Evolutionary conservation across 2,113 vertebrate species (phyloP), one percentile per base, ranked within the genome.

Genomic region (Chaenogobius annularis): DNA sequence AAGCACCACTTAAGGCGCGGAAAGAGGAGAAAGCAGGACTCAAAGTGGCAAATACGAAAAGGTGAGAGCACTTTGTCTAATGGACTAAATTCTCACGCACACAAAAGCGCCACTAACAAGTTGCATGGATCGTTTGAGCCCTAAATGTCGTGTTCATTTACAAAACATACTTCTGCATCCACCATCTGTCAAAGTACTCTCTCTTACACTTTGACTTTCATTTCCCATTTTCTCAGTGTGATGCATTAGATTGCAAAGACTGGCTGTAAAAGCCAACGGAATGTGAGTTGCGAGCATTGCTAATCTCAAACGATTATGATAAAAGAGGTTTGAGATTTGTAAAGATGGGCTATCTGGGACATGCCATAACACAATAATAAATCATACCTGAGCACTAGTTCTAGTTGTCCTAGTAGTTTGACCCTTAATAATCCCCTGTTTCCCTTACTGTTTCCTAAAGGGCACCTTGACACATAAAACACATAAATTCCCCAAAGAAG

Each of bases 391-490:
- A 69, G 74, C 74, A n/a, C 19, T 54, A 20, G 63, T 81, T 68
- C n/a, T 48, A 65, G 47, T 66, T 75, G 6, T 31, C 26, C 26
- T 31, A 31, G 26, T 31, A 2, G 26, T 22, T 43, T 75, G 56
- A 64, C 50, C 69, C 47, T 20, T 15, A n/a, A 44, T 8, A 35
- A 23, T 20, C 14, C 10, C 68, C 7, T 47, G 2, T 1, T 37
- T 11, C 5, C 23, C 50, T 61, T 43, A 37, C 37, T 66, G 11
- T 44, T 46, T 59, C 46, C 1, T 35, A 85, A 47, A 85, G 85
- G 89, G 92, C 85, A 89, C 87, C 84, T 90, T 92, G 85, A 85
- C 46, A 61, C 50, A 10, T 20, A 54, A 19, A 54, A 85, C 46
- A 56, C 50, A 10, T 20, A 54, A 19, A 54, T 10, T 20, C 1